A percentile compares a stretch with the other conserved stretches of the same genome.
These are phyloP conservation scores for Drosophila teissieri DNA, from an alignment of 1,140 invertebrate genomes.

Conservation along the genomic window DNA sequence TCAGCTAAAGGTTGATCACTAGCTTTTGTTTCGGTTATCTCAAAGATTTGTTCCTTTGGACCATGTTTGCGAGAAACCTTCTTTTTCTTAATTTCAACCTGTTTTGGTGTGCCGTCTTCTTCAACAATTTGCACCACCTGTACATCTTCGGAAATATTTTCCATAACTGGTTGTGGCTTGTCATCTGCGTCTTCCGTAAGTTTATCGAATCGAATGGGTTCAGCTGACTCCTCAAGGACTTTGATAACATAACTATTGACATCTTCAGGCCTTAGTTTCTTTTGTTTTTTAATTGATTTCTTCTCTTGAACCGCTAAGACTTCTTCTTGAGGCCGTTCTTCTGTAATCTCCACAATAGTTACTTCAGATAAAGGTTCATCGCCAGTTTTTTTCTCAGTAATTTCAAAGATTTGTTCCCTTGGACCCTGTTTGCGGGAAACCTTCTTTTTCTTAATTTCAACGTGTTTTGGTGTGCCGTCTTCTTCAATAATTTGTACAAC, in stretches of 20 bases:
- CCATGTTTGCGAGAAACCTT: constrained; percentile 55
- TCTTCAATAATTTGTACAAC: constrained; percentile 26
- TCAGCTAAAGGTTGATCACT: constrained; percentile 20
- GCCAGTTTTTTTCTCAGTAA: constrained; percentile 47
- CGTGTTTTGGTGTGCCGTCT: constrained; percentile 43
- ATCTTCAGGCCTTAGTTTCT: constrained; percentile 50
- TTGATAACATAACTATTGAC: constrained; percentile 62
- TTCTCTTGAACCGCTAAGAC: constrained; percentile 1
- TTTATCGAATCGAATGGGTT: background rate
- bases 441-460: constrained; percentile 61
- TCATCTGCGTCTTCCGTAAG: constrained; percentile 38
- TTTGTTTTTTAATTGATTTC: constrained; percentile 44
- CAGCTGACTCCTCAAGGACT: constrained; percentile 42
- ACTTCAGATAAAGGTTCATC: constrained; percentile 59
- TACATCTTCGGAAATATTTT: constrained; percentile 48
- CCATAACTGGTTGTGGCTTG: constrained; percentile 42
- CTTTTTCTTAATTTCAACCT: constrained; percentile 49
- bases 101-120: constrained; percentile 41
- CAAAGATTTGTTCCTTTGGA: constrained; percentile 47
- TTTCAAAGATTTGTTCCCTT: constrained; percentile 60
- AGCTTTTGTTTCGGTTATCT: constrained; percentile 42
- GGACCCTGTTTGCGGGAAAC: constrained; percentile 55
- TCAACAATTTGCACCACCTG: constrained; percentile 27
- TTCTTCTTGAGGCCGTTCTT: constrained; percentile 3
- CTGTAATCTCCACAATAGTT: constrained; percentile 46